A percentile compares a stretch with the other conserved stretches of the same genome.
These are phyloP conservation scores for Hyperopisus bebe DNA, from an alignment of 2,113 vertebrate species.

Conservation along the genomic window DNA sequence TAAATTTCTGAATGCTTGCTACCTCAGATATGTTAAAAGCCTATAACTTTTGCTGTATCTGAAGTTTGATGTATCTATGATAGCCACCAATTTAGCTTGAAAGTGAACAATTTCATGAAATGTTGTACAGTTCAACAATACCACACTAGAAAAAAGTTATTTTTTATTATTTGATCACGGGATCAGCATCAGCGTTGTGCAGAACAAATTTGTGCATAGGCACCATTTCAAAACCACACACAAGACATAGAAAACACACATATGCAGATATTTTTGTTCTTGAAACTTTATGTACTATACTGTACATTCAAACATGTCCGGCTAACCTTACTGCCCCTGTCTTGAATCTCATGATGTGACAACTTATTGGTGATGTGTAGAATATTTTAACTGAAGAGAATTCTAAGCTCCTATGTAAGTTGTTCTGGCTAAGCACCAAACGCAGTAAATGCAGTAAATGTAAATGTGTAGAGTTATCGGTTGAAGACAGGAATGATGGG, in stretches of 20 bases:
- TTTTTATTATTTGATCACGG: neutral
- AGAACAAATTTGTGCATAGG: neutral
- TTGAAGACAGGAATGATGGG: neutral
- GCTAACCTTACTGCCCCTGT: no score
- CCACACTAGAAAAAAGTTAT: neutral
- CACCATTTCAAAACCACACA: neutral
- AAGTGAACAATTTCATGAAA: neutral
- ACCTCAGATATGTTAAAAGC: neutral
- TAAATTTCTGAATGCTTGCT: neutral
- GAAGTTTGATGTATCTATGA: neutral
- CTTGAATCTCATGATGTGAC: no score
- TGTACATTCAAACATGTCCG: no score
- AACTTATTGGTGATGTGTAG: no score
- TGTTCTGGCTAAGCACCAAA: no score
- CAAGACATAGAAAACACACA: neutral
- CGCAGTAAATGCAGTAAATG: no score
- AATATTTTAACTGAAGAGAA: no score
- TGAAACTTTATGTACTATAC: no score
- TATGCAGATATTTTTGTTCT: neutral
- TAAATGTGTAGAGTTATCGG: no score
- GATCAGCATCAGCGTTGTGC: neutral
- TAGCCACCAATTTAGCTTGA: neutral
- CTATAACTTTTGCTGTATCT: neutral
- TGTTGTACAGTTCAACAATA: neutral
- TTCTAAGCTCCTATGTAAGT: no score